Evolutionary conservation across 1,140 invertebrate species (phyloP).

Genomic region (Goniozus legneri): DNA sequence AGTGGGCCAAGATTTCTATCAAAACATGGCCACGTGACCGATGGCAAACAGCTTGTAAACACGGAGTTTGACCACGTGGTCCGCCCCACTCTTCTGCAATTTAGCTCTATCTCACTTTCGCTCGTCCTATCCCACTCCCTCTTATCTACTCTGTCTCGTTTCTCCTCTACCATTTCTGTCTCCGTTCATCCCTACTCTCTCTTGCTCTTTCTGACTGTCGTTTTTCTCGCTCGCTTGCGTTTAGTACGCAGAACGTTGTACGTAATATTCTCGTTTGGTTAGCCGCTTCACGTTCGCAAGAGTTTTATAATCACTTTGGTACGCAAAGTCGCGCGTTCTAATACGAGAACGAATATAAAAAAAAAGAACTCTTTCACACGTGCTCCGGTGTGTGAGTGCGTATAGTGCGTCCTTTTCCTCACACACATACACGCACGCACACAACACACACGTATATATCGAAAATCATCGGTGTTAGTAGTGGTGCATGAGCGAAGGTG

Average conservation of each 20-base stretch:
- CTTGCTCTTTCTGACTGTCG: background rate
- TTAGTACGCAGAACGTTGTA: background rate
- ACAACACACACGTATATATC: background rate
- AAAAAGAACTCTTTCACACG: too few species aligned
- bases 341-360: too few species aligned
- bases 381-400: slow-evolving; percentile 10
- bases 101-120: slow-evolving; percentile 4
- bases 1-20: slow-evolving; percentile 30
- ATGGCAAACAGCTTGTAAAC: slow-evolving; percentile 42
- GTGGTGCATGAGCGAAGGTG: too few species aligned
- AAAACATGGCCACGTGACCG: slow-evolving; percentile 46
- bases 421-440: background rate
- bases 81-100: slow-evolving; percentile 23
- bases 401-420: slow-evolving; percentile 15
- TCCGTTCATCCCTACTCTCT: background rate
- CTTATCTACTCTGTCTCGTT: background rate
- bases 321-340: too few species aligned
- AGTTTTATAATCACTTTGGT: too few species aligned
- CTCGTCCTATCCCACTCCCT: slow-evolving; percentile 4
- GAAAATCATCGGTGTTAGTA: background rate
- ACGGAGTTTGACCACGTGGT: slow-evolving; percentile 47
- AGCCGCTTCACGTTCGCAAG: too few species aligned
- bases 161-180: slow-evolving; percentile 3
- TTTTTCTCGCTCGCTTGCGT: background rate
- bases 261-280: too few species aligned